phyloP scores from a whole-genome alignment of 2,888 invertebrate genomes.

The Sphaerophoria rueppellii region DNA sequence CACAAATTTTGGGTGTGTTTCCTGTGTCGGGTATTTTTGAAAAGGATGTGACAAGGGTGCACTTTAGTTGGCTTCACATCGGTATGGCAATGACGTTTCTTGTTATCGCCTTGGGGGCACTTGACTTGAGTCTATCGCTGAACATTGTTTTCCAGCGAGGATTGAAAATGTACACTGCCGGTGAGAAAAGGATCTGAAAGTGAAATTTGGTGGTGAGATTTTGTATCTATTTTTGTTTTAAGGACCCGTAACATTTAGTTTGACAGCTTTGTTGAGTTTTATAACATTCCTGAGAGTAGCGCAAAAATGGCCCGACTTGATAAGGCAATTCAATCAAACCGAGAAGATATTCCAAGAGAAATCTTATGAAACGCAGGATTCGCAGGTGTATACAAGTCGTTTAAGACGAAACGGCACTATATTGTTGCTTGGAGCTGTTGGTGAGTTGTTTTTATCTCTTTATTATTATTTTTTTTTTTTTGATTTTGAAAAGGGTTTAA shows the following conservation, averaged over 20 bases:
- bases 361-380: constrained; percentile 76
- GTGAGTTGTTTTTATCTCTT: constrained; percentile 63
- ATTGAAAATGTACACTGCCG: constrained; percentile 78
- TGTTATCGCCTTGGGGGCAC: constrained; percentile 74
- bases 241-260: constrained; percentile 79
- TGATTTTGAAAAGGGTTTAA: constrained; percentile 16
- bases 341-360: constrained; percentile 78
- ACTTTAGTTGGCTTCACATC: constrained; percentile 78
- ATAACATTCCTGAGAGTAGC: constrained; percentile 77
- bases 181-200: constrained; percentile 62
- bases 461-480: neutral
- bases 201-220: neutral
- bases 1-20: constrained; percentile 83
- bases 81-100: constrained; percentile 74
- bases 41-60: constrained; percentile 77
- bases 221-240: constrained; percentile 19
- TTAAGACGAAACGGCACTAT: constrained; percentile 77
- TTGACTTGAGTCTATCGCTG: constrained; percentile 76
- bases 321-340: constrained; percentile 76
- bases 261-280: constrained; percentile 77
- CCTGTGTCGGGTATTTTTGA: constrained; percentile 83
- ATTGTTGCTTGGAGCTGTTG: constrained; percentile 76
- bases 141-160: constrained; percentile 77
- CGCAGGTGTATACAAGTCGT: constrained; percentile 75
- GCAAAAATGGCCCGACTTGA: constrained; percentile 79